Evolutionary conservation across 2,113 vertebrate species (phyloP).

Genomic region (Tychaedon coryphoeus): DNA sequence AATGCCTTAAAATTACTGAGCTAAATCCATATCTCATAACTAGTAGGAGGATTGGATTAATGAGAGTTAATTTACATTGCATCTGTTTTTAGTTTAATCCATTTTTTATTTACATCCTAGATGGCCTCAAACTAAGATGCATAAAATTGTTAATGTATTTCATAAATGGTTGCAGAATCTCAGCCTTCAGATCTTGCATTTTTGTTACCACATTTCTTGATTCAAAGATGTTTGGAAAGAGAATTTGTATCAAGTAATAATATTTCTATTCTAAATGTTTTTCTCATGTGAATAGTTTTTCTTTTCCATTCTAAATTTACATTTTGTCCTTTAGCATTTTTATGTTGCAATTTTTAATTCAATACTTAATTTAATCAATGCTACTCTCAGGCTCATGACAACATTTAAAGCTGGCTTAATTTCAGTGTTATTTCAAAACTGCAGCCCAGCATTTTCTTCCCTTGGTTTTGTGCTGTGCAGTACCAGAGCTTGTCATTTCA

Average conservation of each 20-base stretch:
- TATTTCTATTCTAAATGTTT: neutral
- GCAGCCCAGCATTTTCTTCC: neutral
- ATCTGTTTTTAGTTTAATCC: constrained; percentile 16
- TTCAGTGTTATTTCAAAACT: neutral
- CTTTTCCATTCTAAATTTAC: neutral
- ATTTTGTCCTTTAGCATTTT: neutral
- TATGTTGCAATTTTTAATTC: neutral
- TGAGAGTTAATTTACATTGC: neutral
- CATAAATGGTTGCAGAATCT: neutral
- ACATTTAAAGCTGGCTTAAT: neutral
- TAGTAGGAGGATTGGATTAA: neutral
- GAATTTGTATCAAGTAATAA: neutral
- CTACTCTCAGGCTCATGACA: neutral
- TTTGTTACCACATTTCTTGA: neutral
- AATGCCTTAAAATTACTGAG: neutral
- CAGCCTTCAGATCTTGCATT: neutral
- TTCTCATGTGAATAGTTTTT: neutral
- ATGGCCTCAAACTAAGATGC: neutral
- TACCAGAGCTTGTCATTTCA: neutral
- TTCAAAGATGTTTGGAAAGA: neutral
- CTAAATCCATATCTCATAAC: neutral
- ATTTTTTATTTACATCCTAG: constrained; percentile 10
- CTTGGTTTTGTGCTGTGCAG: neutral
- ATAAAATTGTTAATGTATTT: constrained; percentile 3
- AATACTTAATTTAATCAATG: neutral